Evolutionary conservation across 2,888 invertebrate species (phyloP), one percentile per base, ranked within the genome.

Genomic region (Volucella zonaria): DNA sequence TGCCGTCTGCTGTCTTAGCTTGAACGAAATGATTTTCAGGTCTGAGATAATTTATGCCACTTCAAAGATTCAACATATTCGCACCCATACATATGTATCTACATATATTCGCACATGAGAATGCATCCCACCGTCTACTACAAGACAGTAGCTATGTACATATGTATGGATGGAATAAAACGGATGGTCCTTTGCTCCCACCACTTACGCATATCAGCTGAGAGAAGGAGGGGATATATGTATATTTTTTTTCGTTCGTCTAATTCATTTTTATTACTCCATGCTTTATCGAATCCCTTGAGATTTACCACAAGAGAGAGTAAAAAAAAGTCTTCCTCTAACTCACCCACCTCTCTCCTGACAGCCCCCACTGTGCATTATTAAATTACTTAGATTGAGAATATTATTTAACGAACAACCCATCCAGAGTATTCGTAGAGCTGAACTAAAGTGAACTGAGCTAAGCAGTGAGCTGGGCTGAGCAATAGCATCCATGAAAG

Each of bases 381-480:
- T 85, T 85, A 85, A 85, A 85, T 81, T 85, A 85, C 80, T 67
- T 80, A 85, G 81, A 81, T 85, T 81, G 76, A 76, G 85, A 77
- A 85, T 81, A 77, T 85, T 85, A 73, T 85, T 85, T 83, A 83
- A 76, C 83, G 80, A 83, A 80, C 80, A 83, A 83, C 74, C 82
- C 62, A 78, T 78, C 78, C 61, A 74, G 45, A 74, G 31, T 31
- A 31, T 31, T 31, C 31, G 31, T 31, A 31, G 31, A 31, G 31
- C 31, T 31, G 6, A 31, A 31, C 31, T 31, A 31, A 31, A 31
- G 6, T 31, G 31, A 31, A 6, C 31, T 31, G 6, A 31, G 31
- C 31, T 31, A 31, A 31, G 1, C 31, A 31, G 31, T 31, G 31
- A 31, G 31, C 31, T 31, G 31, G 31, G 31, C 6, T 6, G 6